Conservation (phyloP, 2,797 vertebrate genomes). For the Malacoraja senta region DNA sequence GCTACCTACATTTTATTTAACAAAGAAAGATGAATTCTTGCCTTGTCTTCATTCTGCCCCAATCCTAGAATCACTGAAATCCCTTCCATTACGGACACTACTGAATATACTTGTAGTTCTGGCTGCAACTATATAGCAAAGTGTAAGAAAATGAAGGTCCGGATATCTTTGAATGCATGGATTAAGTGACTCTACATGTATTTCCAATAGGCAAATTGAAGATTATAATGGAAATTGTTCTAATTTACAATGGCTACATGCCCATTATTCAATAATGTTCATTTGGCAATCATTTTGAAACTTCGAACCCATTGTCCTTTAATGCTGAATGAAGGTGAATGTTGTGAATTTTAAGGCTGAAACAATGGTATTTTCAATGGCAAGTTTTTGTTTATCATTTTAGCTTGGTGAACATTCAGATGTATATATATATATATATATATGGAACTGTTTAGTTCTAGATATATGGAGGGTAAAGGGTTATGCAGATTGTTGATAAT, state of each 20-base stretch:
- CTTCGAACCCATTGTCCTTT: not conserved
- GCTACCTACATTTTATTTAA: not conserved
- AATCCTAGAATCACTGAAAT: not conserved
- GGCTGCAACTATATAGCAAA: not conserved
- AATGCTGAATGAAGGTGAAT: not conserved
- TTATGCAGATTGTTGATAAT: not conserved
- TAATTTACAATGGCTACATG: not conserved
- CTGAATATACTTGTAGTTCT: not conserved
- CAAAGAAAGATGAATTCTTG: not conserved
- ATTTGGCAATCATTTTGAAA: not conserved
- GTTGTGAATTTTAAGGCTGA: not conserved
- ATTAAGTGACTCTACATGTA: not conserved
- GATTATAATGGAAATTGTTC: not conserved
- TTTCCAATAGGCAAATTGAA: not conserved
- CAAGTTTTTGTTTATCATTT: slow-evolving; percentile 11
- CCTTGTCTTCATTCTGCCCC: not conserved
- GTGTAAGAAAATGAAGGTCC: not conserved
- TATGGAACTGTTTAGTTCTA: not conserved
- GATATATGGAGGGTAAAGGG: not conserved
- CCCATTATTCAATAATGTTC: not conserved
- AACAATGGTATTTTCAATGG: not conserved
- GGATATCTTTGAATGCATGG: not conserved
- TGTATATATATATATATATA: not conserved
- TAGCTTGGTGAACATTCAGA: not conserved
- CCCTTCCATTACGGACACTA: not conserved